phyloP scores from a whole-genome alignment of 2,888 invertebrate species.

The Coenonympha glycerion region DNA sequence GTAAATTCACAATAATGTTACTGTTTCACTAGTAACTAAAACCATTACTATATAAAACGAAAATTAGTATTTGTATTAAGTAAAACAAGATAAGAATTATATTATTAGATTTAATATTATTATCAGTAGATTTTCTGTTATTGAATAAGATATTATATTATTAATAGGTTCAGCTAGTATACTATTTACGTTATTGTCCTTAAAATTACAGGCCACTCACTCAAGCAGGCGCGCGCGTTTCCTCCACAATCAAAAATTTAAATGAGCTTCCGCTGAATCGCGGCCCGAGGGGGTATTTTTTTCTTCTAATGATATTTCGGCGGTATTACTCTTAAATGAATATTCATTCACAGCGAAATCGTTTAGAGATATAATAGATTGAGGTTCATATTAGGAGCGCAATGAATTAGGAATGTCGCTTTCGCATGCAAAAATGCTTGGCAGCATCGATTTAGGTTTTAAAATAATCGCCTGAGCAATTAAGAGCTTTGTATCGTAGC shows the following conservation, averaged over 20 bases:
- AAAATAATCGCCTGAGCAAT: constrained; percentile 27
- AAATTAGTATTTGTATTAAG: too few species aligned
- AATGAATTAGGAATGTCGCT: constrained; percentile 62
- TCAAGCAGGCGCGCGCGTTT: constrained; percentile 46
- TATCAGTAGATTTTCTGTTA: too few species aligned
- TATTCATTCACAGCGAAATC: constrained; percentile 72
- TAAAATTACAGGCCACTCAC: constrained; percentile 50
- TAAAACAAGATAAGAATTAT: too few species aligned
- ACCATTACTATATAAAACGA: too few species aligned
- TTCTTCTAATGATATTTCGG: constrained; percentile 62
- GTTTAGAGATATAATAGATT: constrained; percentile 73
- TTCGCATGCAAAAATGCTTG: constrained; percentile 51
- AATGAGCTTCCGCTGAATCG: constrained; percentile 53
- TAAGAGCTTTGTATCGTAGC: constrained; percentile 12
- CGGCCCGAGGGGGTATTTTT: constrained; percentile 56
- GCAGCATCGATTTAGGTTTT: constrained; percentile 29
- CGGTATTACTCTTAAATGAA: constrained; percentile 71
- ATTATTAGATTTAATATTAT: too few species aligned
- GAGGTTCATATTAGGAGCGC: constrained; percentile 64
- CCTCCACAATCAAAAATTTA: constrained; percentile 70
- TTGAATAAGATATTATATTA: too few species aligned
- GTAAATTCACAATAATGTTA: too few species aligned
- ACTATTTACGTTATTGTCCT: constrained; percentile 29
- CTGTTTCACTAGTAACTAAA: too few species aligned
- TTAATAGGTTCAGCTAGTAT: not conserved